Evolutionary conservation across 2,888 invertebrate species (phyloP).

Genomic region (Amaurobius ferox): DNA sequence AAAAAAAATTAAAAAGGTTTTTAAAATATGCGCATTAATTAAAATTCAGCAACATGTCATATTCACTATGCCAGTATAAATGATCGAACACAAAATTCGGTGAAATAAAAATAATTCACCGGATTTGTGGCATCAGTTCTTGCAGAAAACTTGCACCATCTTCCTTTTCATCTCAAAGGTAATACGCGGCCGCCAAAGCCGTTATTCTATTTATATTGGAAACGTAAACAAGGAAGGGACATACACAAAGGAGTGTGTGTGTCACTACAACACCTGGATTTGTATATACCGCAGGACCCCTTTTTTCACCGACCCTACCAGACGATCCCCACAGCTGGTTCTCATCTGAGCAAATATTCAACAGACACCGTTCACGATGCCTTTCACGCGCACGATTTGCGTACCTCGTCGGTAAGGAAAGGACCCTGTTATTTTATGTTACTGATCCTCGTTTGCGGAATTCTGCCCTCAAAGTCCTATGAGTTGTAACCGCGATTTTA

Average conservation of each 20-base stretch:
- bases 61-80: too few species aligned
- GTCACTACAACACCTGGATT: constrained; percentile 64
- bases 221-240: constrained; percentile 58
- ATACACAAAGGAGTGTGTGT: constrained; percentile 51
- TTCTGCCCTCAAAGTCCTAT: too few species aligned
- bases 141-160: too few species aligned
- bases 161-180: neutral
- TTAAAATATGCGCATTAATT: too few species aligned
- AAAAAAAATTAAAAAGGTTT: too few species aligned
- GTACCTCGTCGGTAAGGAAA: neutral
- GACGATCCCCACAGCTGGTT: constrained; percentile 43
- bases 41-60: too few species aligned
- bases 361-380: constrained; percentile 27
- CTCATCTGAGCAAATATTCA: constrained; percentile 70
- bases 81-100: too few species aligned
- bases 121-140: too few species aligned
- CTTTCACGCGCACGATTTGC: neutral
- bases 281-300: constrained; percentile 38
- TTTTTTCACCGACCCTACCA: constrained; percentile 11
- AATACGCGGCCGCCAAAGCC: constrained; percentile 8
- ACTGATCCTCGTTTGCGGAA: too few species aligned
- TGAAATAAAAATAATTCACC: too few species aligned
- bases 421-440: too few species aligned
- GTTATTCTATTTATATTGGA: constrained; percentile 67
- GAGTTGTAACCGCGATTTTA: too few species aligned